A percentile compares a stretch with the other conserved stretches of the same genome.
Conservation (phyloP, 1,140 invertebrate species). For the Neotoxoptera formosana region DNA sequence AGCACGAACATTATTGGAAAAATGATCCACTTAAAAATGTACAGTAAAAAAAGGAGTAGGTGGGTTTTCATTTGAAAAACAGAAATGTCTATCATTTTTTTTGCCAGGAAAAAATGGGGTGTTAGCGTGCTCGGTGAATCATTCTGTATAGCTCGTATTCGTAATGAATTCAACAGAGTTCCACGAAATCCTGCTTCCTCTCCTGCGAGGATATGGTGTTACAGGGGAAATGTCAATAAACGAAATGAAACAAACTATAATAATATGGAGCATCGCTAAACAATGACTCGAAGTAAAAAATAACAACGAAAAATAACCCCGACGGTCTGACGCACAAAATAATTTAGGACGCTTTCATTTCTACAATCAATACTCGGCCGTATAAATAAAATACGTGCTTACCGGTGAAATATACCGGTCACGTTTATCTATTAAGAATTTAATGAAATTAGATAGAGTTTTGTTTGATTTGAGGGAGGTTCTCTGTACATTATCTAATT, state of each 20-base stretch:
- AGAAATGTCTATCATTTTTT: no score
- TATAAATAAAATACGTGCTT: neutral
- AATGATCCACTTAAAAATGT: no score
- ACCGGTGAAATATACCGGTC: neutral
- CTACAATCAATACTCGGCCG: neutral
- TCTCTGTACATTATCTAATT: neutral
- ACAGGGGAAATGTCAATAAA: neutral
- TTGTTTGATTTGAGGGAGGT: neutral
- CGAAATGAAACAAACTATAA: neutral
- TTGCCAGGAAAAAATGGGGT: no score
- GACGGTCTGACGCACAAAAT: neutral
- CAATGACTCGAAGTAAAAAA: neutral
- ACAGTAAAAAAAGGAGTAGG: no score
- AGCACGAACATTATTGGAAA: no score
- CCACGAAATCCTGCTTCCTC: neutral
- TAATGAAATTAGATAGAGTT: slow-evolving; percentile 8
- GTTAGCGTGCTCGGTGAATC: no score
- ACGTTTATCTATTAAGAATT: neutral
- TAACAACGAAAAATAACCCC: neutral
- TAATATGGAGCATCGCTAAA: neutral
- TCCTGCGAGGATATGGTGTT: fast-evolving
- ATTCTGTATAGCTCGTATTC: neutral
- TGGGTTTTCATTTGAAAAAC: no score
- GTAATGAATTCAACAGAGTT: neutral
- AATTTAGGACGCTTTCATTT: neutral